Base-by-base conservation (phyloP, 2,888 invertebrate species). In the Torymus auratus region DNA sequence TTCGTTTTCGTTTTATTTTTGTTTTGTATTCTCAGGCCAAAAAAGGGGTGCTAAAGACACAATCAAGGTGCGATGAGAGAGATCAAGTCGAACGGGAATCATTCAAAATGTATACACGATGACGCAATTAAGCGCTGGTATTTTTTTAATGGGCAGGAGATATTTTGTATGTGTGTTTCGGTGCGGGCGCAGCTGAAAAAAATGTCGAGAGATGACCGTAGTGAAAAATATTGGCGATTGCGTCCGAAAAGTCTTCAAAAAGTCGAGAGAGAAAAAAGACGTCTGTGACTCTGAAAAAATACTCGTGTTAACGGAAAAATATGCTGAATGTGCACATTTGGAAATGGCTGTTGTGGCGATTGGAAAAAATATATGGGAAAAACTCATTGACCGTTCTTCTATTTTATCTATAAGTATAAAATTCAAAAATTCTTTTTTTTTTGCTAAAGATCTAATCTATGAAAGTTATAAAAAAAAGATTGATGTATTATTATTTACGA, bases 201-300 rank as follows among this genome's bases (percentile, higher is more conserved):
- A 67, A 50, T 71, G 58, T 71, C 28, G 55, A 62, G 52, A 55
- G n/a, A 52, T 3, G 41, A 62, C 13, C 14, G 10, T 28, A 53
- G 50, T 11, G 67, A 4, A 52, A 67, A 68, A 74, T 64, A 69
- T 74, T 58, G n/a, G 14, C 41, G 62, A 68, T 23, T 65, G 69
- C 69, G 14, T 14, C 64, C 64, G 64, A 69, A 74, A 73, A 80
- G 50, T 52, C 56, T 68, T 41, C 62, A 79, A 80, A 80, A 80
- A 50, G 15, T 68, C 14, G 55, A 62, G 23, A 55, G 73, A 73
- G 64, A 55, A 56, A 64, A 7, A 52, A 70, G 50, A 53, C 15
- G 41, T 7, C 10, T 17, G n/a, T 20, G 53, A n/a, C 41, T 68
- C 67, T 68, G 68, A 55, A 68, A 73, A 77, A 73, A 61, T 55